phyloP scores from a whole-genome alignment of 2,888 invertebrate genomes.

The Erynnis tages region DNA sequence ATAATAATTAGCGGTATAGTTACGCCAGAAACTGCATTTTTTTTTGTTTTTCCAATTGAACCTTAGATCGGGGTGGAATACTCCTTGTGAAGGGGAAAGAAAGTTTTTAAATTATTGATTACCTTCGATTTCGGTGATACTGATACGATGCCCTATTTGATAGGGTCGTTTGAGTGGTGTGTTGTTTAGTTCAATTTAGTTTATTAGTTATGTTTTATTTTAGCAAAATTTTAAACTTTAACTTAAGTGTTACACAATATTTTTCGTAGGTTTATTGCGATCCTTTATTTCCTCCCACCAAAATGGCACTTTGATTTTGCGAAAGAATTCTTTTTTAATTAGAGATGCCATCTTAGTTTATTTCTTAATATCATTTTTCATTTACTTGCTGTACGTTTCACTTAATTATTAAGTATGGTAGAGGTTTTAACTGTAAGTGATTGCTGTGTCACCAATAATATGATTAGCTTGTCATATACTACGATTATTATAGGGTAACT shows the following conservation, averaged over 20 bases:
- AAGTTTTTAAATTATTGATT: constrained; percentile 68
- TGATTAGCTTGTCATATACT: constrained; percentile 68
- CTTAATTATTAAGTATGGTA: constrained; percentile 62
- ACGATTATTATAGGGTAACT: constrained; percentile 57
- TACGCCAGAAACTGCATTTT: constrained; percentile 79
- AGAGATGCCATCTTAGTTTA: constrained; percentile 69
- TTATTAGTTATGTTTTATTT: constrained; percentile 82
- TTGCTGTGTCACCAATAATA: constrained; percentile 81
- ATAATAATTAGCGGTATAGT: constrained; percentile 62
- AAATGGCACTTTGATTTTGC: constrained; percentile 61
- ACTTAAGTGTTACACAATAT: constrained; percentile 80
- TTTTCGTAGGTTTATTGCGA: constrained; percentile 74
- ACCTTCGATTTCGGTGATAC: constrained; percentile 75
- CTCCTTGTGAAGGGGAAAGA: constrained; percentile 61
- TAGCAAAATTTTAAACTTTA: constrained; percentile 79
- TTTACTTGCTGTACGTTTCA: constrained; percentile 54
- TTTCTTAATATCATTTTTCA: constrained; percentile 59
- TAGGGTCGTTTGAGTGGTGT: constrained; percentile 69
- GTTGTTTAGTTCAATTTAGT: constrained; percentile 82
- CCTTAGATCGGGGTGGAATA: constrained; percentile 50
- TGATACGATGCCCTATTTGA: constrained; percentile 69
- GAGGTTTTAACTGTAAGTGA: constrained; percentile 66
- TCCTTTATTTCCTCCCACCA: constrained; percentile 78
- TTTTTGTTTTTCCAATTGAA: constrained; percentile 52
- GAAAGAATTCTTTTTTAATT: constrained; percentile 34